phyloP scores from a whole-genome alignment of 2,888 invertebrate genomes.

The Andrena marginata region DNA sequence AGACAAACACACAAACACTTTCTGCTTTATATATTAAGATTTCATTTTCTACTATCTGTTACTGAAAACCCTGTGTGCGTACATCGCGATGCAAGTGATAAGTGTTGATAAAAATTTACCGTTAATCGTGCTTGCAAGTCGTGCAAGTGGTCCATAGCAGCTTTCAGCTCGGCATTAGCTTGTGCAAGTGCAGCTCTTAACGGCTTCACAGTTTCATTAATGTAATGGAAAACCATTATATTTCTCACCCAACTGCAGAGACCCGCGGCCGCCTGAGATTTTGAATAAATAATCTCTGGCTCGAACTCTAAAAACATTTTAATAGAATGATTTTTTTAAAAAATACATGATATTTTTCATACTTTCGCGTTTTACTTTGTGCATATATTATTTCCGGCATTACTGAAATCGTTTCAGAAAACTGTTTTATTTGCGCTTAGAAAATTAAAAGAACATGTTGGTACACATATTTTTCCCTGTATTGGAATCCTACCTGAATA shows the following conservation, averaged over 20 bases:
- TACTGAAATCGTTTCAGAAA: no score
- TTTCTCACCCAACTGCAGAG: constrained; percentile 98
- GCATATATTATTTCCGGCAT: no score
- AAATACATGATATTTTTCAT: not conserved
- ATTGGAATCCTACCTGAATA: no score
- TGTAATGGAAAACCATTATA: constrained; percentile 94
- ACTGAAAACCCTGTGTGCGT: no score
- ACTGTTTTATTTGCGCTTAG: no score
- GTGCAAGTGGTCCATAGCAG: constrained; percentile 92
- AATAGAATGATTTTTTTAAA: not conserved
- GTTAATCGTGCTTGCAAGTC: constrained; percentile 90
- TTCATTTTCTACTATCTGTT: no score
- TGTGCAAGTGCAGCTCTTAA: constrained; percentile 94
- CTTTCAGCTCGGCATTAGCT: constrained; percentile 93
- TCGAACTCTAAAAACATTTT: constrained; percentile 88
- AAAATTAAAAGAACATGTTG: no score
- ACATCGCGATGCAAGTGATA: not conserved
- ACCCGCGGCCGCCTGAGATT: constrained; percentile 96
- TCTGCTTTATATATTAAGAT: no score
- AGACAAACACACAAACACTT: no score
- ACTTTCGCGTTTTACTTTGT: not conserved
- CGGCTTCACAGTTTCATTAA: constrained; percentile 96
- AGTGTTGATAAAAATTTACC: constrained; percentile 82
- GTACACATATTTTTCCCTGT: no score
- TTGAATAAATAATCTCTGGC: constrained; percentile 92